phyloP scores from a whole-genome alignment of 2,797 vertebrate genomes.

The Octomys mimax region DNA sequence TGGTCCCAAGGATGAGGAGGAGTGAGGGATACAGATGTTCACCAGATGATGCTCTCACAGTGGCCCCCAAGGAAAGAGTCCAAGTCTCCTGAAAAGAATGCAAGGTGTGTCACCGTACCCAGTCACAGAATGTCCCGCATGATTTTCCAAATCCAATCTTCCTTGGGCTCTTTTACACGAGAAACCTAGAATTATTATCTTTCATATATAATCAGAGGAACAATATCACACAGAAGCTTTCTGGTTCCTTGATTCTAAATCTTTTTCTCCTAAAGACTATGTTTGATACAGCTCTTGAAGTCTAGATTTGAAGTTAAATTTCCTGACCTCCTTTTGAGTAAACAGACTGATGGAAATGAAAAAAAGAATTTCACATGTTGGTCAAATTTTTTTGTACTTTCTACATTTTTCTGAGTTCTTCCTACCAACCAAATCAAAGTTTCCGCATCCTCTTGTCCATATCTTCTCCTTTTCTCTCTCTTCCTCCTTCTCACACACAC shows the following conservation, averaged over 20 bases:
- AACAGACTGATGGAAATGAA: not conserved
- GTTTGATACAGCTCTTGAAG: not conserved
- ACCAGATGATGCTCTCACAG: no score
- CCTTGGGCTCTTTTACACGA: not conserved
- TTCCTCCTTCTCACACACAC: not conserved
- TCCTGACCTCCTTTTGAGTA: not conserved
- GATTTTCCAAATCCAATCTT: not conserved
- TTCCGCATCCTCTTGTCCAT: not conserved
- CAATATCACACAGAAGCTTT: not conserved
- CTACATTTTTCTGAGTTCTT: not conserved
- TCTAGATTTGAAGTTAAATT: not conserved
- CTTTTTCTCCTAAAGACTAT: not conserved
- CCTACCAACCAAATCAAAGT: not conserved
- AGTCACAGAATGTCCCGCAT: no score
- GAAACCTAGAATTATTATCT: not conserved
- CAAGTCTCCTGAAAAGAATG: not conserved
- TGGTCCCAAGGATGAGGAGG: not conserved
- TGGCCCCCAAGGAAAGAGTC: not conserved
- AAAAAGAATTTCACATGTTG: not conserved
- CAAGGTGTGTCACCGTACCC: accelerated
- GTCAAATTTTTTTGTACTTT: no score
- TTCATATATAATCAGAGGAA: not conserved
- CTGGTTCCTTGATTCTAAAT: not conserved
- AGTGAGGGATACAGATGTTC: not conserved
- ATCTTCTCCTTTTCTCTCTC: not conserved